These are phyloP conservation scores for Xenopus laevis DNA, from an alignment of 2,113 vertebrate genomes.

Conservation along the genomic window DNA sequence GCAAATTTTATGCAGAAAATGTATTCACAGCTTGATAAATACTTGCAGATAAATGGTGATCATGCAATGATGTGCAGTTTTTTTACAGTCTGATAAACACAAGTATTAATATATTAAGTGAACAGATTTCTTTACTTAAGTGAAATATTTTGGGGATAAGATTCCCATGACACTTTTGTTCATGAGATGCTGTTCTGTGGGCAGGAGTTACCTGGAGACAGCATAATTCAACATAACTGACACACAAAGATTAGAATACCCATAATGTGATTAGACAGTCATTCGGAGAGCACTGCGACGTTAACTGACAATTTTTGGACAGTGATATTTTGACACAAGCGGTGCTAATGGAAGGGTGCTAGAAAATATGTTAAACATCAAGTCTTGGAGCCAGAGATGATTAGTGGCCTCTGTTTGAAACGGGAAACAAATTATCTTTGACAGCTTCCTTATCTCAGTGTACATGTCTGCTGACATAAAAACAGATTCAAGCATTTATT, in stretches of 20 bases:
- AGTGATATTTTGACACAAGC: conserved; percentile 38
- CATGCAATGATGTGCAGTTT: too few relatives aligned
- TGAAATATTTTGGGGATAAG: too few relatives aligned
- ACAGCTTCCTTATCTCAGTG: conserved; percentile 36
- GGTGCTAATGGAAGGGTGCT: conserved; percentile 11
- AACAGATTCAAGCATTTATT: neutral
- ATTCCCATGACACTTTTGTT: too few relatives aligned
- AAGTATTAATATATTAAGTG: too few relatives aligned
- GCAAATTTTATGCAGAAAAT: too few relatives aligned
- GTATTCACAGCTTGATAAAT: too few relatives aligned
- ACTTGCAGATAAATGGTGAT: too few relatives aligned
- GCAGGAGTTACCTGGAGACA: too few relatives aligned
- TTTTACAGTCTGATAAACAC: too few relatives aligned
- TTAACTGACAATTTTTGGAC: conserved; percentile 22
- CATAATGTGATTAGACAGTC: conserved; percentile 19
- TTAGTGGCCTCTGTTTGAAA: conserved; percentile 17
- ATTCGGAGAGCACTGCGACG: neutral
- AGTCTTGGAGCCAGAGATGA: conserved; percentile 11
- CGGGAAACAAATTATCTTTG: conserved; percentile 26
- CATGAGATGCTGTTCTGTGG: too few relatives aligned
- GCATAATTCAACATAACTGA: neutral
- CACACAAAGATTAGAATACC: neutral
- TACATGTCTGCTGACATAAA: conserved; percentile 23
- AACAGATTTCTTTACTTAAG: too few relatives aligned
- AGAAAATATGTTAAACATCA: conserved; percentile 34